phyloP scores from a whole-genome alignment of 1,140 invertebrate species.

The Colletes gigas region DNA sequence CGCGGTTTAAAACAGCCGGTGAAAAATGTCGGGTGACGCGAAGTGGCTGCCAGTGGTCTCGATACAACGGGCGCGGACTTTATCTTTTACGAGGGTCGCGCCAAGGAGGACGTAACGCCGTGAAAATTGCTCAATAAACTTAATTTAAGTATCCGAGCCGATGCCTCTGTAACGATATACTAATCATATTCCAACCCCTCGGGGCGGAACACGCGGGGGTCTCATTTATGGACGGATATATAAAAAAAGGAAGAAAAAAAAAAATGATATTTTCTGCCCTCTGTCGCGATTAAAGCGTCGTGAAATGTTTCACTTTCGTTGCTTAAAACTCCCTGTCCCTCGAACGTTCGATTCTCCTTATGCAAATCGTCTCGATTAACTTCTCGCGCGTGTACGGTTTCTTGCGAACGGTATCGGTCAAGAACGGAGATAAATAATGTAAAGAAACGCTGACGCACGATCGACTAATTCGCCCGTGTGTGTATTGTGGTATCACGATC shows the following conservation, averaged over 20 bases:
- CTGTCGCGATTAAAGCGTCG: background rate
- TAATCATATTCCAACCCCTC: conserved; percentile 69
- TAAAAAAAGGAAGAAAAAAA: conserved; percentile 26
- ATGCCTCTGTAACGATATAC: conserved; percentile 67
- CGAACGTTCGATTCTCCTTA: background rate
- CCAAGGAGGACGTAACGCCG: conserved; percentile 60
- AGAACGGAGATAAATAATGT: conserved; percentile 51
- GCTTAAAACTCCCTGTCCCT: background rate
- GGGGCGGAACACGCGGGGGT: conserved; percentile 17
- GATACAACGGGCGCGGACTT: conserved; percentile 52
- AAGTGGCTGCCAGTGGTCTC: conserved; percentile 17
- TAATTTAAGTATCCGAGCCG: conserved; percentile 68
- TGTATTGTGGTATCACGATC: conserved; percentile 15
- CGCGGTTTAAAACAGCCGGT: conserved; percentile 33
- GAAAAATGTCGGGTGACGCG: conserved; percentile 14
- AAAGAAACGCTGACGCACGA: conserved; percentile 65
- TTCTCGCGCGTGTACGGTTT: too few relatives aligned
- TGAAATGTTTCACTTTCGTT: conserved; percentile 33
- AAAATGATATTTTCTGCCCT: background rate
- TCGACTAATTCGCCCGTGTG: conserved; percentile 66
- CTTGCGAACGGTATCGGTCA: conserved; percentile 11
- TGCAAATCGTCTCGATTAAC: background rate
- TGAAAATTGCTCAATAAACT: conserved; percentile 74
- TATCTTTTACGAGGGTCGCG: conserved; percentile 62
- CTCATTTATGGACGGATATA: conserved; percentile 49